Conservation (phyloP, 2,888 invertebrate species). For the Trichogramma dendrolimi region DNA sequence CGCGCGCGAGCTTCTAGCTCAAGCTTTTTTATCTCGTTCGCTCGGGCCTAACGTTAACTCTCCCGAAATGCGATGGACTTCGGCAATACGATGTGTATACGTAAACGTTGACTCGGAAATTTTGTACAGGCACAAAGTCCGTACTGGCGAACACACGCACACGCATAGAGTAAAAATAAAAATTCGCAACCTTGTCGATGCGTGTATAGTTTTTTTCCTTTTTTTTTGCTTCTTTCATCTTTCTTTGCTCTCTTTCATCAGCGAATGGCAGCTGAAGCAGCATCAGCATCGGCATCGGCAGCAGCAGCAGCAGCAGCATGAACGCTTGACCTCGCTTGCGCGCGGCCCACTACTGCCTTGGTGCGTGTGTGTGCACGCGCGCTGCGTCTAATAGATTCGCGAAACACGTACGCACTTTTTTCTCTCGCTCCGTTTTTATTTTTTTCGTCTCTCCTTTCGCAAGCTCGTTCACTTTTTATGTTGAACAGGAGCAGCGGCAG, state of each 20-base stretch:
- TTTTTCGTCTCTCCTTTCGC: slow-evolving; percentile 1
- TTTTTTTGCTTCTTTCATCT: not conserved
- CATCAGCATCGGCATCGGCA: slow-evolving; percentile 9
- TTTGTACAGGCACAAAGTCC: slow-evolving; percentile 3
- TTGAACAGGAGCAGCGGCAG: too few species aligned
- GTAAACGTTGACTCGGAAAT: too few species aligned
- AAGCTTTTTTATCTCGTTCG: too few species aligned
- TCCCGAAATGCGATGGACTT: too few species aligned
- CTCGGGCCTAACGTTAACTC: too few species aligned
- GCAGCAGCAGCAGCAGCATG: slow-evolving; percentile 5
- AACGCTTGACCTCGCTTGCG: not conserved
- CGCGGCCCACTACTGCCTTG: too few species aligned
- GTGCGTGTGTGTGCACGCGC: too few species aligned
- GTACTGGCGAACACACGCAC: slow-evolving; percentile 1
- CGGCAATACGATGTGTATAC: too few species aligned
- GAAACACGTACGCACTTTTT: slow-evolving; percentile 8
- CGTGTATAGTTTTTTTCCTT: slow-evolving; percentile 11
- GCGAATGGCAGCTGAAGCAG: too few species aligned
- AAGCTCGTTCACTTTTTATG: not conserved
- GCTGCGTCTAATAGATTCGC: too few species aligned
- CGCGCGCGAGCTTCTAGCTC: too few species aligned
- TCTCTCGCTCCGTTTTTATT: slow-evolving; percentile 10
- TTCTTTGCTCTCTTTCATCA: too few species aligned
- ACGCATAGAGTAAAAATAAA: slow-evolving; percentile 15
- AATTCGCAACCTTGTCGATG: slow-evolving; percentile 21